Percentiles rank a stretch among this genome's conserved stretches.
Evolutionary conservation across 2,888 invertebrate genomes (phyloP).

Genomic region (Timema podura): DNA sequence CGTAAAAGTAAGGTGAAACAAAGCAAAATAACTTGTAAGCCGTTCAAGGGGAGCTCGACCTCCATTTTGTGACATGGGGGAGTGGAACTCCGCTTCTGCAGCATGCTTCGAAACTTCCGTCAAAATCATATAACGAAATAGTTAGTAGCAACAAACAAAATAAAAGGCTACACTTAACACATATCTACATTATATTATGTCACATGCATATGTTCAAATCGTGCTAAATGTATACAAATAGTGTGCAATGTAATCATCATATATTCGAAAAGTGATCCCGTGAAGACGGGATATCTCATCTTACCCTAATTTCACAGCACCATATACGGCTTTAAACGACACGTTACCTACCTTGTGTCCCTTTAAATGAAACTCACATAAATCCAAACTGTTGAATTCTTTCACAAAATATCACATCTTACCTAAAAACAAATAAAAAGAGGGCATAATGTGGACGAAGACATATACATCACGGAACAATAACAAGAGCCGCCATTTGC

Average conservation of each 20-base stretch:
- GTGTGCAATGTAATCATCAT: constrained; percentile 30
- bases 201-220: constrained; percentile 18
- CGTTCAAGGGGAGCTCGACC: constrained; percentile 34
- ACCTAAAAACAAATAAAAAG: constrained; percentile 48
- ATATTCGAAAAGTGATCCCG: constrained; percentile 34
- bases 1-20: not conserved
- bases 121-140: constrained; percentile 28
- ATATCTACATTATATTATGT: constrained; percentile 18
- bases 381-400: constrained; percentile 31
- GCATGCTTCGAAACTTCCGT: constrained; percentile 34
- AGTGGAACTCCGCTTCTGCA: constrained; percentile 35
- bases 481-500: constrained; percentile 99
- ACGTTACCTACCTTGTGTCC: constrained; percentile 27
- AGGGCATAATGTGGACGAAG: constrained; percentile 49
- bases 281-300: constrained; percentile 33
- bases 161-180: constrained; percentile 22
- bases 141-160: constrained; percentile 20
- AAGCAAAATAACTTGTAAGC: constrained; percentile 23
- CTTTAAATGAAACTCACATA: constrained; percentile 28
- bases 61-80: constrained; percentile 37
- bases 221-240: constrained; percentile 23
- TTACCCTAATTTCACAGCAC: constrained; percentile 33
- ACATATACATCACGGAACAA: constrained; percentile 85
- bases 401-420: constrained; percentile 37
- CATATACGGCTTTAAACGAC: constrained; percentile 32